phyloP scores from a whole-genome alignment of 2,797 vertebrate genomes.

The Poeciliopsis presidionis region DNA sequence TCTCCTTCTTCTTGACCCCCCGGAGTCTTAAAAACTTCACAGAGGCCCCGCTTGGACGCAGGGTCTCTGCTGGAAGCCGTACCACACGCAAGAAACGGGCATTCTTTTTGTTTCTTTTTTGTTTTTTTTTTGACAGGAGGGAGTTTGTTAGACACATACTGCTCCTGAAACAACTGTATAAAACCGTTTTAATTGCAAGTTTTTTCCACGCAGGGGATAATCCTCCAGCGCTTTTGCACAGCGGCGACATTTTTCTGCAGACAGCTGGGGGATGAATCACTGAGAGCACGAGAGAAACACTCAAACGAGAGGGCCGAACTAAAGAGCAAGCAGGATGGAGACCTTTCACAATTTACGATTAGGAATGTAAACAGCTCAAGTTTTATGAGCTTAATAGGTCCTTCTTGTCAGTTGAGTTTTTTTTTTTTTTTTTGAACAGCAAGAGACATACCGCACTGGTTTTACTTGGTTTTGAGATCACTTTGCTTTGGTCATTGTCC shows the following conservation, averaged over 20 bases:
- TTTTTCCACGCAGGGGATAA: conserved; percentile 53
- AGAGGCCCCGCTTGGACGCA: conserved; percentile 44
- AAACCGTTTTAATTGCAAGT: conserved; percentile 65
- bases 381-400: conserved; percentile 35
- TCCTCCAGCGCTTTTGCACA: conserved; percentile 54
- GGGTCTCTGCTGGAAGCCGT: conserved; percentile 34
- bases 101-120: background rate
- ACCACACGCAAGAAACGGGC: conserved; percentile 37
- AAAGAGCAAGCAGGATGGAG: conserved; percentile 22
- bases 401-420: conserved; percentile 37
- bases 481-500: conserved; percentile 38
- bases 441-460: conserved; percentile 37
- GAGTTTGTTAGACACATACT: conserved; percentile 44
- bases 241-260: conserved; percentile 58
- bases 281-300: conserved; percentile 11
- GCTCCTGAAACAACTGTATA: conserved; percentile 61
- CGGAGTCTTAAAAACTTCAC: conserved; percentile 59
- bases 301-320: conserved; percentile 26
- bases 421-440: conserved; percentile 7
- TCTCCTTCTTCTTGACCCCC: conserved; percentile 47
- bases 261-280: conserved; percentile 75
- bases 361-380: conserved; percentile 9
- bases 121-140: background rate
- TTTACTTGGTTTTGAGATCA: conserved; percentile 38
- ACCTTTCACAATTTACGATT: conserved; percentile 19